Evolutionary conservation across 2,888 invertebrate species (phyloP), one percentile per base, ranked within the genome.

Genomic region (Stenolophus ochropezus): DNA sequence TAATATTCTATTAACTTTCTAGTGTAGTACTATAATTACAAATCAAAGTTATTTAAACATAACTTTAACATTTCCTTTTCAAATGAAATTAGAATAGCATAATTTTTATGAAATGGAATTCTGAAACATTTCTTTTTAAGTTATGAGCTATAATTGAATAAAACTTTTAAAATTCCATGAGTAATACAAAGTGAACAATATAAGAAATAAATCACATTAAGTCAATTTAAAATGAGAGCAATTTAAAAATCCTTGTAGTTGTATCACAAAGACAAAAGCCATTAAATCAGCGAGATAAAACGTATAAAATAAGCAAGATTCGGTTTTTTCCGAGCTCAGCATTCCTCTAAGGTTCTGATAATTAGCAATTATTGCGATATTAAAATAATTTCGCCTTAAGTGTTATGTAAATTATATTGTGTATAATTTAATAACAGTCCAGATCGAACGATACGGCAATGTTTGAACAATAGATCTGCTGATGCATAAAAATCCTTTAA

Each of bases 351-450:
- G 75, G 49, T 81, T 75, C 81, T 61, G 47, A 81, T 75, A 81
- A 81, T 81, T 81, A 81, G 51, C 81, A 81, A 81, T 81, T 81
- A 81, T 81, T 47, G 53, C 65, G 81, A 75, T 81, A 81, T 81
- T 81, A 81, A 81, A 81, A 75, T 75, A 81, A 81, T 81, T 75
- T 75, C 18, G 75, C 81, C 81, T 58, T 65, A 65, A 75, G 81
- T 81, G 75, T 42, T 81, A 81, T 81, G 81, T 81, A 81, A 75
- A 75, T 75, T 74, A 75, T 81, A 74, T 65, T 81, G 75, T 81
- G 65, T 47, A 65, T 81, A 81, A 81, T 81, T 81, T 81, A 81
- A 81, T 81, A 81, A 75, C 56, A 81, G 61, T 53, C 75, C 27
- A 25, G 51, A 51, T 75, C 56, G 56, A 49, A n/a, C 58, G 75